Evolutionary conservation across 2,113 vertebrate species (phyloP).

Genomic region (Corythornis cristatus): DNA sequence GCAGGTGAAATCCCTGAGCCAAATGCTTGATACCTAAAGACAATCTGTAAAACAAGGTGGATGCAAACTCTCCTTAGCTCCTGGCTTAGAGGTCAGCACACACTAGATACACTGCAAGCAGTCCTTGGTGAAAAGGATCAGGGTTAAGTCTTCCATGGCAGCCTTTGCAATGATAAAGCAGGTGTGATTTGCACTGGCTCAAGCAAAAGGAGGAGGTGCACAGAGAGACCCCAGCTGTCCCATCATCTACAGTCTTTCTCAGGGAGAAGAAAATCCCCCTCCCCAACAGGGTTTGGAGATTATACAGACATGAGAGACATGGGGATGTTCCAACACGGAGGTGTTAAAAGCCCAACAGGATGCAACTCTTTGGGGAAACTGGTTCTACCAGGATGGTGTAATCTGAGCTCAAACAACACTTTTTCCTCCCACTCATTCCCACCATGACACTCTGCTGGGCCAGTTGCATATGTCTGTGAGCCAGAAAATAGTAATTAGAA

Average conservation of each 20-base stretch:
- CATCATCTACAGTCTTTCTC: neutral
- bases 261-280: neutral
- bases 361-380: neutral
- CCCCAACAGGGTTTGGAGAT: neutral
- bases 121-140: neutral
- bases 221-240: neutral
- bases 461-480: neutral
- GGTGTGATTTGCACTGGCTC: accelerated
- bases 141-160: neutral
- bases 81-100: neutral
- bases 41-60: neutral
- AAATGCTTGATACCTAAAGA: neutral
- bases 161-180: neutral
- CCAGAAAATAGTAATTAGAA: neutral
- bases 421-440: neutral
- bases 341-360: neutral
- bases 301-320: neutral
- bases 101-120: neutral
- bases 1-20: neutral
- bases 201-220: neutral
- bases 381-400: neutral
- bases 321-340: neutral
- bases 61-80: neutral
- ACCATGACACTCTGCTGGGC: neutral
- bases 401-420: neutral